A percentile compares a stretch with the other conserved stretches of the same genome.
Conservation (phyloP, 2,888 invertebrate species). For the Oscheius onirici region DNA sequence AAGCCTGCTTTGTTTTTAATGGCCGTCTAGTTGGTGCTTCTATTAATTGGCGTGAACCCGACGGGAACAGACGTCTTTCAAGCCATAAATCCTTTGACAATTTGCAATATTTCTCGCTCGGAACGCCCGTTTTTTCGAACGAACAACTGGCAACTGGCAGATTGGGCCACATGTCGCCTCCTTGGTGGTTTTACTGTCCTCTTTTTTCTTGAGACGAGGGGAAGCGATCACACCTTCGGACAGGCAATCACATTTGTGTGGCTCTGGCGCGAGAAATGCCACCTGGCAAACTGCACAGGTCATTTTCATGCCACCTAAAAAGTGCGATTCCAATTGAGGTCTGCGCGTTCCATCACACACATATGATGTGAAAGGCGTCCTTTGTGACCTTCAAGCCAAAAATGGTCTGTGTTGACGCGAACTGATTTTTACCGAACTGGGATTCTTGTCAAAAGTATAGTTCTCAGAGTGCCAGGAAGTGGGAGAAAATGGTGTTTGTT, state of each 20-base stretch:
- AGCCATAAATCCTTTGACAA: conserved; percentile 29
- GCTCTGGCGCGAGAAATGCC: conserved; percentile 4
- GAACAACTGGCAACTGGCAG: conserved; percentile 24
- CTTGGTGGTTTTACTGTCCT: conserved; percentile 6
- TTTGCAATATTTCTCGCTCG: conserved; percentile 34
- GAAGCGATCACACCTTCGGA: conserved; percentile 5
- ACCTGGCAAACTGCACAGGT: conserved; percentile 21
- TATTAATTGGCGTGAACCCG: neutral
- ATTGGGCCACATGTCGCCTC: conserved; percentile 26
- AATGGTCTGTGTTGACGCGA: conserved; percentile 17
- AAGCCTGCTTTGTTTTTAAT: neutral
- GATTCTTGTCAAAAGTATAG: neutral
- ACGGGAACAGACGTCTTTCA: conserved; percentile 9
- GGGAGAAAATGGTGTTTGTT: neutral
- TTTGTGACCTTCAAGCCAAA: conserved; percentile 15
- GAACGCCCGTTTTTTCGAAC: conserved; percentile 21
- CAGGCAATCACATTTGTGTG: conserved; percentile 21
- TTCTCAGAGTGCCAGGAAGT: neutral
- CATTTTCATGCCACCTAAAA: conserved; percentile 23
- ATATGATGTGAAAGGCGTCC: conserved; percentile 31
- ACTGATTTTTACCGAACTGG: conserved; percentile 6
- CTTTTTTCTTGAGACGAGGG: neutral
- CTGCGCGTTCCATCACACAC: conserved; percentile 25
- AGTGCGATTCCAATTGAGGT: conserved; percentile 27
- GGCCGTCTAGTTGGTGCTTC: neutral